Percentiles rank a stretch among this genome's conserved stretches.
Conservation (phyloP, 2,113 vertebrate genomes). For the Apodemus speciosus region DNA sequence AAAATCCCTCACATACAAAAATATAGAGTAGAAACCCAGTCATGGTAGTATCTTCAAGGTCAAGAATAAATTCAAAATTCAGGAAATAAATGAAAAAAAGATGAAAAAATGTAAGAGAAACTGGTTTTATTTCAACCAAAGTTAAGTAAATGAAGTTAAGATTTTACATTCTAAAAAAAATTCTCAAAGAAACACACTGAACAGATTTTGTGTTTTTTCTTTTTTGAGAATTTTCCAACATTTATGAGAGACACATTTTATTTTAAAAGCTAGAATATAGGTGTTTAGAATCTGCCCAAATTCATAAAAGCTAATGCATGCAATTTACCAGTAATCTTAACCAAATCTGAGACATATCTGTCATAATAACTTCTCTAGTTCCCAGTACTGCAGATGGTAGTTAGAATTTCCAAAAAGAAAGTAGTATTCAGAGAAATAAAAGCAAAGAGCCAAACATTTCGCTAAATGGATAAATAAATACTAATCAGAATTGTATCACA, state of each 20-base stretch:
- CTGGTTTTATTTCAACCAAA: conserved; percentile 24
- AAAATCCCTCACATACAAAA: neutral
- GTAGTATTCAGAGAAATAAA: conserved; percentile 70
- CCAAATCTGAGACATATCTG: conserved; percentile 68
- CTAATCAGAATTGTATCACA: conserved; percentile 54
- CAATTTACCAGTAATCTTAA: conserved; percentile 73
- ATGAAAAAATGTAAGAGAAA: neutral
- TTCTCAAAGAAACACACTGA: conserved; percentile 62
- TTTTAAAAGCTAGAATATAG: conserved; percentile 75
- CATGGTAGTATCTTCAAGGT: neutral
- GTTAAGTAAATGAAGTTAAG: conserved; percentile 60
- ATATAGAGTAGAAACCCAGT: neutral
- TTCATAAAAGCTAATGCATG: conserved; percentile 79
- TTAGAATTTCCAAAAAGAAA: conserved; percentile 68
- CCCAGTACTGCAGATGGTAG: conserved; percentile 72
- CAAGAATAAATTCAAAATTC: neutral
- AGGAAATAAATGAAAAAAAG: neutral
- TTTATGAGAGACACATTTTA: conserved; percentile 71
- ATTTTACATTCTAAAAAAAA: conserved; percentile 49
- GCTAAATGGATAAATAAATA: conserved; percentile 72
- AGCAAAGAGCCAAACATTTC: conserved; percentile 72
- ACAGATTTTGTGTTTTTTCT: conserved; percentile 72
- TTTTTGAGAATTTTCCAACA: conserved; percentile 71
- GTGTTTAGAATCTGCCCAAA: conserved; percentile 71
- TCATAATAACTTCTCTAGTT: conserved; percentile 76